Conservation (phyloP, 2,888 invertebrate genomes). For the Ormia ochracea region DNA sequence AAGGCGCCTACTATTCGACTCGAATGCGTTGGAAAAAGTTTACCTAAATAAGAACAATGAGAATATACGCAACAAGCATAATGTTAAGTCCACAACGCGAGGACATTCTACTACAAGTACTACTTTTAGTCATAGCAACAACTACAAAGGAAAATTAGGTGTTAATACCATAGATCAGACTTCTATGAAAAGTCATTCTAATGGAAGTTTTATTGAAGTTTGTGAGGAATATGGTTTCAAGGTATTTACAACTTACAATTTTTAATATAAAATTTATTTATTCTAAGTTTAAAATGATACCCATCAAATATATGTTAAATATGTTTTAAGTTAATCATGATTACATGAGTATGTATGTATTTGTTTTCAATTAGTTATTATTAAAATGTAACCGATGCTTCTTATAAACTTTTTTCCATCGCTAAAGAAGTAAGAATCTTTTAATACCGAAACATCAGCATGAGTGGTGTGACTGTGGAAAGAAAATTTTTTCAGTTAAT, state of each 20-base stretch:
- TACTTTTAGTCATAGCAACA: constrained; percentile 26
- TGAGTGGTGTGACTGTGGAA: no score
- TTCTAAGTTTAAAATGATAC: no score
- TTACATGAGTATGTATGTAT: no score
- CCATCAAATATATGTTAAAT: no score
- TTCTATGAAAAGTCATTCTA: constrained; percentile 69
- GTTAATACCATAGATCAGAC: constrained; percentile 35
- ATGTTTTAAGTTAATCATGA: no score
- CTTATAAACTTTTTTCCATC: no score
- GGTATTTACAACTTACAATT: constrained; percentile 77
- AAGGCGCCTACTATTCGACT: constrained; percentile 89
- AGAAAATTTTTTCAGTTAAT: no score
- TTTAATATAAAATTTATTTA: neutral
- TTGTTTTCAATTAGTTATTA: no score
- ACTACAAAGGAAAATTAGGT: constrained; percentile 36
- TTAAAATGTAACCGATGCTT: no score
- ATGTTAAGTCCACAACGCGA: constrained; percentile 60
- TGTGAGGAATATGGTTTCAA: constrained; percentile 82
- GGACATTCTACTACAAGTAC: constrained; percentile 35
- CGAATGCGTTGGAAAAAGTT: constrained; percentile 82
- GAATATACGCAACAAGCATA: constrained; percentile 24
- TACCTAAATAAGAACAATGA: constrained; percentile 73
- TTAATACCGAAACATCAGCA: no score
- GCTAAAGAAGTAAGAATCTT: no score
- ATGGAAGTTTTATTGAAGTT: constrained; percentile 79